Evolutionary conservation across 1,140 invertebrate genomes (phyloP).

Genomic region (Onthophagus taurus): DNA sequence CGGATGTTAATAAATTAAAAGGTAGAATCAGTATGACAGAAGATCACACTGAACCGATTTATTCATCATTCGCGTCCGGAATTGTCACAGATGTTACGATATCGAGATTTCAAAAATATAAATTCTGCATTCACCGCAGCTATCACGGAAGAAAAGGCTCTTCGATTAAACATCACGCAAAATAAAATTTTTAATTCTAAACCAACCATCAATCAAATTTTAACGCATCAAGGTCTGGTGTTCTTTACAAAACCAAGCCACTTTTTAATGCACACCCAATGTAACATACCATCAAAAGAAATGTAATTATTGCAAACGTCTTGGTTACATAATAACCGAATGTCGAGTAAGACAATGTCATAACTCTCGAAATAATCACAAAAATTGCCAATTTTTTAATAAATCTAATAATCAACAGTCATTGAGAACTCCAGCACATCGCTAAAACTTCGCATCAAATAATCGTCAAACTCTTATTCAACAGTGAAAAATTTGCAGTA

Average conservation of each 20-base stretch:
- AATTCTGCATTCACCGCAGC: not conserved
- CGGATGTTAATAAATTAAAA: not conserved
- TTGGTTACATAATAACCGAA: not conserved
- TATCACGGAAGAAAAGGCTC: not conserved
- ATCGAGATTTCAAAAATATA: not conserved
- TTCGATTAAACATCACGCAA: not conserved
- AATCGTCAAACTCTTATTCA: too few species aligned
- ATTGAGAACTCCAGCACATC: too few species aligned
- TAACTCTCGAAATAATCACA: not conserved
- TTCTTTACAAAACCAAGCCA: not conserved
- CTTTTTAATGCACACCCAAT: not conserved
- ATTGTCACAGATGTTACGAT: constrained; percentile 6
- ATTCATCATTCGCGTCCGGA: not conserved
- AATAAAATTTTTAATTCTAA: constrained; percentile 2
- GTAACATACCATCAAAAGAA: not conserved
- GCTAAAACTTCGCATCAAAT: too few species aligned
- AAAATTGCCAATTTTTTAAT: too few species aligned
- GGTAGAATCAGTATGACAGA: not conserved
- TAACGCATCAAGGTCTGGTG: not conserved
- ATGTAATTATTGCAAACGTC: constrained; percentile 3
- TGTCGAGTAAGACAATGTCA: not conserved
- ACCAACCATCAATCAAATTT: not conserved
- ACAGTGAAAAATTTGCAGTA: too few species aligned
- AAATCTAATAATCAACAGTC: too few species aligned
- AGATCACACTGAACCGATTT: constrained; percentile 1